Evolutionary conservation across 2,888 invertebrate species (phyloP).

Genomic region (Sympetrum striolatum): DNA sequence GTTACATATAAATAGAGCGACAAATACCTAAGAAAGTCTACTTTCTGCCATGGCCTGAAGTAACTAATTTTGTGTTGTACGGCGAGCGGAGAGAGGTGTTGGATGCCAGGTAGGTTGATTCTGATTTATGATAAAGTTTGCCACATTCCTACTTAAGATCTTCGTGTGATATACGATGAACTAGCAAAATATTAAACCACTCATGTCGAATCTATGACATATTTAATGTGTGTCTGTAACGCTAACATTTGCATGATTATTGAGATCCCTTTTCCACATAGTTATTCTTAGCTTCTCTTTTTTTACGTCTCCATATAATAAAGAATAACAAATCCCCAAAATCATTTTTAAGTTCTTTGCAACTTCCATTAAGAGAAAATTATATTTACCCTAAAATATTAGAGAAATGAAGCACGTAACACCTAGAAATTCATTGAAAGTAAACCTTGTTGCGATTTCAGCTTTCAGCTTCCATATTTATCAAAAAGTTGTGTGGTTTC

Average conservation of each 20-base stretch:
- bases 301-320: not conserved
- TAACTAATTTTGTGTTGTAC: slow-evolving; percentile 20
- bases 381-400: too few species aligned
- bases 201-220: not conserved
- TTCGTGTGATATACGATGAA: not conserved
- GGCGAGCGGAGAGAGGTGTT: not conserved
- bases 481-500: too few species aligned
- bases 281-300: not conserved
- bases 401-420: too few species aligned
- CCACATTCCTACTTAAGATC: not conserved
- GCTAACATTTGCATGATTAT: not conserved
- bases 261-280: not conserved
- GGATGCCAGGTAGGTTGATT: slow-evolving; percentile 20
- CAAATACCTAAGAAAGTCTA: slow-evolving; percentile 30
- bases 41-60: not conserved
- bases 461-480: too few species aligned
- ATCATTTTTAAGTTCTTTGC: too few species aligned
- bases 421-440: too few species aligned
- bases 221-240: not conserved
- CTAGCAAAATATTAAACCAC: not conserved
- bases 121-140: not conserved
- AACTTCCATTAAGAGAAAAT: too few species aligned
- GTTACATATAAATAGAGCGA: slow-evolving; percentile 23
- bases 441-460: too few species aligned
- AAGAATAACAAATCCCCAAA: too few species aligned